These are phyloP conservation scores for Pterobdella sp. DNA, from an alignment of 2,888 invertebrate species.

Conservation along the genomic window DNA sequence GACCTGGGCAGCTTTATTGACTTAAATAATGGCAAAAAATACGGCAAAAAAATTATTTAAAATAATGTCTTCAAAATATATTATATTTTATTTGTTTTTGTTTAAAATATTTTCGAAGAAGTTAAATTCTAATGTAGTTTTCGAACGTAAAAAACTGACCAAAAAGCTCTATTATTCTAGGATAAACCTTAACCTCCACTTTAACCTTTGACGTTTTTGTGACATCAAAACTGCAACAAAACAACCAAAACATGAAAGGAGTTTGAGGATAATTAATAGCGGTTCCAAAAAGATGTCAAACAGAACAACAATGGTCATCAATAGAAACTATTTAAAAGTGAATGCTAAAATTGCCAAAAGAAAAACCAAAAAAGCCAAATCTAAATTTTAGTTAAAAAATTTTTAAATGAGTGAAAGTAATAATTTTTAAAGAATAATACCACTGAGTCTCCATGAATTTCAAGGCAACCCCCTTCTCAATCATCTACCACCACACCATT, in stretches of 20 bases:
- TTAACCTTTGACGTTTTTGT: neutral
- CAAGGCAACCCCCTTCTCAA: neutral
- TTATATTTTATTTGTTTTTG: no score
- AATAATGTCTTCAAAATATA: no score
- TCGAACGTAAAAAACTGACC: neutral
- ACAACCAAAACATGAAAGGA: neutral
- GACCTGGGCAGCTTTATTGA: no score
- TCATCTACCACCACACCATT: constrained; percentile 9
- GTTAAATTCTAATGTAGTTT: no score
- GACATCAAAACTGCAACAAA: neutral
- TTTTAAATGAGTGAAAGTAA: no score
- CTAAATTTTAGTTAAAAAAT: no score
- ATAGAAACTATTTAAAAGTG: neutral
- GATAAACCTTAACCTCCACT: neutral
- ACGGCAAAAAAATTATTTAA: no score
- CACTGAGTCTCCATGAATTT: neutral
- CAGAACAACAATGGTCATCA: neutral
- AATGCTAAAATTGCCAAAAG: neutral
- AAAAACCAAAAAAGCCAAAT: neutral
- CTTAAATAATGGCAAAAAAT: no score
- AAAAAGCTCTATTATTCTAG: neutral
- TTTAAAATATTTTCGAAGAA: no score
- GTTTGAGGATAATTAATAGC: neutral
- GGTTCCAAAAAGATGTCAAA: neutral
- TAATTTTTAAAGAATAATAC: no score